phyloP scores from a whole-genome alignment of 2,113 vertebrate genomes.

The Cettia cetti region DNA sequence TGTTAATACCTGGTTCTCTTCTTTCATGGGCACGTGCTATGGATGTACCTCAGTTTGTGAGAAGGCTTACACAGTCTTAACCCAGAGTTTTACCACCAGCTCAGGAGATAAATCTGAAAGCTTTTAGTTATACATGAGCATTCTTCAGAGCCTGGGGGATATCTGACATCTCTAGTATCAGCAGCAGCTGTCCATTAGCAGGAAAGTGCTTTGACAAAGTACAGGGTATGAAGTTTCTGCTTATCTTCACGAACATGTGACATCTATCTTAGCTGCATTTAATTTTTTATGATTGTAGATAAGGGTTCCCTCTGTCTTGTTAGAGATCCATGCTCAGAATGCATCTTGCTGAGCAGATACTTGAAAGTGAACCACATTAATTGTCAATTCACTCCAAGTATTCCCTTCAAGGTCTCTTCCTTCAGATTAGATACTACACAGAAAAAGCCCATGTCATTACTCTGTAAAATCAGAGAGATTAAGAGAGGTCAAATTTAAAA shows the following conservation, averaged over 20 bases:
- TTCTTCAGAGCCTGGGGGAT: background rate
- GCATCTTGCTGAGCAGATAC: background rate
- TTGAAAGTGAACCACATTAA: slow-evolving; percentile 8
- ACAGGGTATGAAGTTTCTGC: background rate
- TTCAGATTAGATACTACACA: background rate
- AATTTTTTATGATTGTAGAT: background rate
- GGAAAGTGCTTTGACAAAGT: background rate
- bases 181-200: background rate
- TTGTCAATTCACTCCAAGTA: background rate
- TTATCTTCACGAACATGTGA: background rate
- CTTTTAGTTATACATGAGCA: background rate
- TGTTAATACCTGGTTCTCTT: background rate
- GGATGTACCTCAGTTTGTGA: background rate
- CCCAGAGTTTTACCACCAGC: background rate
- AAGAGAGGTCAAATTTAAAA: background rate
- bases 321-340: background rate
- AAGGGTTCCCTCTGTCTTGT: background rate
- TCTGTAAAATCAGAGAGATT: background rate
- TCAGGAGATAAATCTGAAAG: background rate
- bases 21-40: background rate
- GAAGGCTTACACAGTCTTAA: background rate
- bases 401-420: background rate
- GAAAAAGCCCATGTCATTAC: background rate
- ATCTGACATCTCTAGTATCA: background rate
- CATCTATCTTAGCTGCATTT: background rate